Evolutionary conservation across 2,888 invertebrate genomes (phyloP), one percentile per base, ranked within the genome.

Genomic region (Fragum sueziense): DNA sequence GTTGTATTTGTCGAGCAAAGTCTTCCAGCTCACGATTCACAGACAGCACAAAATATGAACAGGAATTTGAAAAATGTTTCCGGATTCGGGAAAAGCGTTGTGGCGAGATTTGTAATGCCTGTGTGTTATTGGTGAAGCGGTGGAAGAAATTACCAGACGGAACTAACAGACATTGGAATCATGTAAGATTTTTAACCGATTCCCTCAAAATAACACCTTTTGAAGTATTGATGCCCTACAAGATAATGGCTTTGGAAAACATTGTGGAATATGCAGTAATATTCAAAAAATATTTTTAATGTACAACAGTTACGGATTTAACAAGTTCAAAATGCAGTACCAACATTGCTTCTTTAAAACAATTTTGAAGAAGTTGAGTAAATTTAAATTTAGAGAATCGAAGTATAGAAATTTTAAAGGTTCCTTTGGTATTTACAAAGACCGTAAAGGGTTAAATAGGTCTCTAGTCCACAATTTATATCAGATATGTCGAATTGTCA

Each of bases 41-140:
- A 1, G 96, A 97, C 91, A 97, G 96, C 85, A 96, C 96, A 87
- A 96, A 96, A 90, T 97, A 97, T 91, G 97, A 97, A 91, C 95
- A 95, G 85, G 96, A 97, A 91, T 97, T 96, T 91, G 94, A 96
- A 89, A 95, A 95, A 89, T 97, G 97, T 92, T 97, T 97, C 93
- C 80, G 88, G 91, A 94, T 97, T 75, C 94, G 95, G 37, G 95
- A 96, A 86, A 95, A 95, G 57, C 94, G 97, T 34, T 95, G 95
- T 79, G 97, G 97, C 14, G 97, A 97, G 93, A 97, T 97, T 85
- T 97, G 97, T 93, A 97, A 97, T 93, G 97, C 97, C 0, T 97
- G 97, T 91, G 97, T 97, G 1, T 94, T 97, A 77, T 93, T 97
- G 81, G 97, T 97, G 1, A 97, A 97, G 92, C 94, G 97, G 80